Conservation (phyloP, 1,140 invertebrate genomes). For the Sycobia sp. region DNA sequence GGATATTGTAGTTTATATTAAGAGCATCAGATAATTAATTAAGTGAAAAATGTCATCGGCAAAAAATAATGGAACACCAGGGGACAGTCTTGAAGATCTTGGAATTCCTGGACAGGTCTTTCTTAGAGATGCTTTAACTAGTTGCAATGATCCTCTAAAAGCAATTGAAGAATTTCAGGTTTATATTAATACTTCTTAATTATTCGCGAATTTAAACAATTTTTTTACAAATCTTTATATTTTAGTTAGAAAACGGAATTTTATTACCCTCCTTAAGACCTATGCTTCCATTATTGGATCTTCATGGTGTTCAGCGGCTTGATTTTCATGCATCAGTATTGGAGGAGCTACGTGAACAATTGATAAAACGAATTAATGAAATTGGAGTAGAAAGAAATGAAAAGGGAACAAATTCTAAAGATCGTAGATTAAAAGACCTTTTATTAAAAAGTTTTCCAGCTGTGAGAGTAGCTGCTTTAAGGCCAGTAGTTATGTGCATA, state of each 20-base stretch:
- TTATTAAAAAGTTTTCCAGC: constrained; percentile 92
- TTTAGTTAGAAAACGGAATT: constrained; percentile 88
- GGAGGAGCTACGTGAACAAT: constrained; percentile 89
- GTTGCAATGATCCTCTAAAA: constrained; percentile 93
- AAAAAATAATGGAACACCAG: constrained; percentile 49
- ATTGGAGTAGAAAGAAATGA: constrained; percentile 74
- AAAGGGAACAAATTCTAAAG: constrained; percentile 51
- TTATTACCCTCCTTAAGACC: constrained; percentile 88
- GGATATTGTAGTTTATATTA: background rate
- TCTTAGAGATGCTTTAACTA: constrained; percentile 89
- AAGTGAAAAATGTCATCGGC: constrained; percentile 44
- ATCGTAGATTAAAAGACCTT: constrained; percentile 88
- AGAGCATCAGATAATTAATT: background rate
- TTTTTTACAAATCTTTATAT: constrained; percentile 26
- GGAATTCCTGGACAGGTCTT: constrained; percentile 90
- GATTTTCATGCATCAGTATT: constrained; percentile 95
- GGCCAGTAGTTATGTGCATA: constrained; percentile 95
- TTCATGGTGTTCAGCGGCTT: constrained; percentile 87
- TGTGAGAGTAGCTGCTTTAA: constrained; percentile 86
- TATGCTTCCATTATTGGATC: constrained; percentile 91
- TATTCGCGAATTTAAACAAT: too few species aligned
- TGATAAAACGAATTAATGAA: constrained; percentile 87
- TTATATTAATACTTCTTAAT: constrained; percentile 30
- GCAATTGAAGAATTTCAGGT: constrained; percentile 98
- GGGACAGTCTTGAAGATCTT: constrained; percentile 77